Conservation (phyloP, 2,113 vertebrate species). For the Callaeas wilsoni region DNA sequence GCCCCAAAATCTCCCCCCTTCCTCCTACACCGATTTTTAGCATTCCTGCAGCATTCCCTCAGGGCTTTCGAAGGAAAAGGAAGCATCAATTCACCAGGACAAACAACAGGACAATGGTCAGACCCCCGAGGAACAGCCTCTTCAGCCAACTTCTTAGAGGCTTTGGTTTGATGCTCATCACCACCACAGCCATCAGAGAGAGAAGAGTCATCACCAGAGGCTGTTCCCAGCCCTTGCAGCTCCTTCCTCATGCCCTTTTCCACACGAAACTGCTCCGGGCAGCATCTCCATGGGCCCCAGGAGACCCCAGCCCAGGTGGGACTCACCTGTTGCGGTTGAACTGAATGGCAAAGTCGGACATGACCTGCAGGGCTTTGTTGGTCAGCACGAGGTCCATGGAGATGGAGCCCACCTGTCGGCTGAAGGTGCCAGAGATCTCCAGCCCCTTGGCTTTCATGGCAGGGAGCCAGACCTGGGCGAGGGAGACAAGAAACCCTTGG, state of each 20-base stretch:
- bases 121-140: slow-evolving; percentile 27
- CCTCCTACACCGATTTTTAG: not conserved
- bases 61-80: not conserved
- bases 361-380: slow-evolving; percentile 96
- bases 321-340: slow-evolving; percentile 96
- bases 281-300: fast-evolving
- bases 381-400: slow-evolving; percentile 93
- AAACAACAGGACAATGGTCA: fast-evolving
- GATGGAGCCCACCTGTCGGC: slow-evolving; percentile 86
- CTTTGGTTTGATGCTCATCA: slow-evolving; percentile 64
- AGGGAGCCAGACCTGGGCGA: slow-evolving; percentile 87
- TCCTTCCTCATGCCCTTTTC: not conserved
- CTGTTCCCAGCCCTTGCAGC: not conserved
- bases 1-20: not conserved
- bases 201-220: slow-evolving; percentile 71
- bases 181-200: slow-evolving; percentile 57
- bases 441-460: slow-evolving; percentile 97
- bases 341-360: slow-evolving; percentile 97
- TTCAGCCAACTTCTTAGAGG: slow-evolving; percentile 83
- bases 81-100: not conserved
- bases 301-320: not conserved
- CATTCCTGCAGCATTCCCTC: not conserved
- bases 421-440: slow-evolving; percentile 93
- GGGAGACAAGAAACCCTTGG: not conserved
- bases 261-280: fast-evolving